Conservation (phyloP, 2,888 invertebrate genomes). For the Mesoligia furuncula region DNA sequence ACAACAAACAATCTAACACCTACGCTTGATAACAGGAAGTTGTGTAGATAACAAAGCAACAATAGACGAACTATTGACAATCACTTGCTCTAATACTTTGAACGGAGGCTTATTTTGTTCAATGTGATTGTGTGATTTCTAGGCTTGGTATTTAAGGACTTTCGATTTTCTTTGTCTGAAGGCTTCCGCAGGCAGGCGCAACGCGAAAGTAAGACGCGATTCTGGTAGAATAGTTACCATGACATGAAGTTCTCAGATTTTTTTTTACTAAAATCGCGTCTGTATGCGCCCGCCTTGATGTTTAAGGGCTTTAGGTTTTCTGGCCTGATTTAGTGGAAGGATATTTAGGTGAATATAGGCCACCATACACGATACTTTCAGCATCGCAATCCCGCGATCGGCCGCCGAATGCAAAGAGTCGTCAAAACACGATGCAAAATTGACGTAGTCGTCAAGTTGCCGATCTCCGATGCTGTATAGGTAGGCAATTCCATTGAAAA, state of each 20-base stretch:
- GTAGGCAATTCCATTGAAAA: too few relatives aligned
- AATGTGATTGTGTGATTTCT: constrained; percentile 39
- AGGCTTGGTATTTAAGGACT: neutral
- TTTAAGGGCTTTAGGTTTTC: neutral
- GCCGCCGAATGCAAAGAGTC: neutral
- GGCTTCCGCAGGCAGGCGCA: neutral
- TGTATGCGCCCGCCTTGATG: neutral
- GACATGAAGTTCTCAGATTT: neutral
- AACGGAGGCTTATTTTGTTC: constrained; percentile 42
- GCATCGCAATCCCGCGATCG: neutral
- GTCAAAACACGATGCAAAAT: neutral
- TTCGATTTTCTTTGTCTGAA: constrained; percentile 4
- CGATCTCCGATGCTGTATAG: too few relatives aligned
- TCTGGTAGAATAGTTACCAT: neutral
- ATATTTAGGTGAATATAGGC: too few relatives aligned
- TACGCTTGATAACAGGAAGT: constrained; percentile 77
- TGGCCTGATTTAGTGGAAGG: neutral
- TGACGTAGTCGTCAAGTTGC: too few relatives aligned
- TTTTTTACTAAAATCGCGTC: neutral
- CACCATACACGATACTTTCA: neutral
- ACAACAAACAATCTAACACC: constrained; percentile 67
- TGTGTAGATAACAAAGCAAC: constrained; percentile 74
- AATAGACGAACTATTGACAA: constrained; percentile 76
- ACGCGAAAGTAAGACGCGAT: neutral
- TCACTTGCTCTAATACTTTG: constrained; percentile 61